phyloP scores from a whole-genome alignment of 1,140 invertebrate species.

The Mesaphorura yosii region DNA sequence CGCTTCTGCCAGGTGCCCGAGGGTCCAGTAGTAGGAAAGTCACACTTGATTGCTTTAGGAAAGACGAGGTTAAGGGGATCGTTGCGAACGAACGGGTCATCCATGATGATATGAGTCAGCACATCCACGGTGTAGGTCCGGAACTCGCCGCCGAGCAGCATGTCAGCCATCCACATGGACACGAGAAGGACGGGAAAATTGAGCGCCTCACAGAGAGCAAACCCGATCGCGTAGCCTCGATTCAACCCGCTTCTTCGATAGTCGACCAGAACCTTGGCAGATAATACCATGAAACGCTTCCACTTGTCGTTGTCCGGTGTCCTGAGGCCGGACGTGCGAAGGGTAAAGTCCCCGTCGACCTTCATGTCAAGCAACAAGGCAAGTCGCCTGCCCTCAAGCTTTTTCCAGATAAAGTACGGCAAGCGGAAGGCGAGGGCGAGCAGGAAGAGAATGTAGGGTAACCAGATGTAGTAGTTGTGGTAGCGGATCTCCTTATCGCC shows the following conservation, averaged over 20 bases:
- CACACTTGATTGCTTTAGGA: not conserved
- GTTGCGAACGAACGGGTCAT: conserved; percentile 57
- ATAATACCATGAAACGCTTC: not conserved
- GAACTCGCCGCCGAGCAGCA: conserved; percentile 56
- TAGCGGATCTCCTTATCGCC: no score
- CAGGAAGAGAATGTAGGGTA: conserved; percentile 50
- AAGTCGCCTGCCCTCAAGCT: conserved; percentile 70
- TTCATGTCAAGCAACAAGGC: conserved; percentile 68
- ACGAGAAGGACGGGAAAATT: conserved; percentile 56
- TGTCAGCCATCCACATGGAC: conserved; percentile 58
- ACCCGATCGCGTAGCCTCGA: not conserved
- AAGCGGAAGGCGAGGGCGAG: conserved; percentile 87
- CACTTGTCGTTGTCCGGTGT: not conserved
- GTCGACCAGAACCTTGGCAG: not conserved
- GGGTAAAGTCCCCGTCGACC: conserved; percentile 42
- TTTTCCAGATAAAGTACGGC: conserved; percentile 76
- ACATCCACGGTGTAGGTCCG: conserved; percentile 63
- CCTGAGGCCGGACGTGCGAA: no score
- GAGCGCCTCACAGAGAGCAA: not conserved
- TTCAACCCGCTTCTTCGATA: not conserved
- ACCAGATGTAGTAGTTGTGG: not conserved
- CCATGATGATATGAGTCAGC: conserved; percentile 74
- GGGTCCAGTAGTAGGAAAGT: not conserved
- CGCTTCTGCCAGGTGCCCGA: not conserved
- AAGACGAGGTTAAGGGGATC: not conserved